Evolutionary conservation across 2,113 vertebrate genomes (phyloP).

Genomic region (Bos indicus): DNA sequence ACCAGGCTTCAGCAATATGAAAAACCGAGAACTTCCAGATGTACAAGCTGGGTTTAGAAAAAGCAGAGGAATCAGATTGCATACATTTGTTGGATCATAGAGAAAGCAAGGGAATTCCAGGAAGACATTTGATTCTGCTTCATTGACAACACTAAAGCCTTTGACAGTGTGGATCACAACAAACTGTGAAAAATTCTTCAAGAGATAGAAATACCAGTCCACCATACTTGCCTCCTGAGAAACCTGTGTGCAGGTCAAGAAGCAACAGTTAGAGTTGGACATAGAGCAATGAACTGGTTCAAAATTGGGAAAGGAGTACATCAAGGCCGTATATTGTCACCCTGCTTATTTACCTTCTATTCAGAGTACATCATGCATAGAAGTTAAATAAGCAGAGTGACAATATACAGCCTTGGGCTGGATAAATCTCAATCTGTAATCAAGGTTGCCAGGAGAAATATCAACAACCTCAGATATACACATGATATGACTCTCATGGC

Average conservation of each 20-base stretch:
- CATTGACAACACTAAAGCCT: not conserved
- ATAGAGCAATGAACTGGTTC: not conserved
- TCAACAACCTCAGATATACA: not conserved
- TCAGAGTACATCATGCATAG: not conserved
- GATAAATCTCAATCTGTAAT: not conserved
- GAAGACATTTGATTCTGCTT: not conserved
- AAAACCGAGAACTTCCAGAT: not conserved
- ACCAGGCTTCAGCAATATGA: not conserved
- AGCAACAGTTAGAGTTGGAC: not conserved
- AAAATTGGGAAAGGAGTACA: not conserved
- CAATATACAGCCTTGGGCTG: not conserved
- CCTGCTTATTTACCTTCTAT: not conserved
- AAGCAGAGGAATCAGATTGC: not conserved
- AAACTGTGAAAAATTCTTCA: not conserved
- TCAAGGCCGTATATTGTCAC: not conserved
- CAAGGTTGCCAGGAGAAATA: not conserved
- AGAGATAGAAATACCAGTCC: not conserved
- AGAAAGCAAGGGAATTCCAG: not conserved
- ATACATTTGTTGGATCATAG: not conserved
- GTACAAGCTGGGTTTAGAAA: not conserved
- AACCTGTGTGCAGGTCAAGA: not conserved
- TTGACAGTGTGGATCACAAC: not conserved
- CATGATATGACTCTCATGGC: not conserved
- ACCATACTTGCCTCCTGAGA: not conserved
- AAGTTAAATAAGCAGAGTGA: not conserved